Evolutionary conservation across 2,797 vertebrate genomes (phyloP).

Genomic region (Liasis olivaceus): DNA sequence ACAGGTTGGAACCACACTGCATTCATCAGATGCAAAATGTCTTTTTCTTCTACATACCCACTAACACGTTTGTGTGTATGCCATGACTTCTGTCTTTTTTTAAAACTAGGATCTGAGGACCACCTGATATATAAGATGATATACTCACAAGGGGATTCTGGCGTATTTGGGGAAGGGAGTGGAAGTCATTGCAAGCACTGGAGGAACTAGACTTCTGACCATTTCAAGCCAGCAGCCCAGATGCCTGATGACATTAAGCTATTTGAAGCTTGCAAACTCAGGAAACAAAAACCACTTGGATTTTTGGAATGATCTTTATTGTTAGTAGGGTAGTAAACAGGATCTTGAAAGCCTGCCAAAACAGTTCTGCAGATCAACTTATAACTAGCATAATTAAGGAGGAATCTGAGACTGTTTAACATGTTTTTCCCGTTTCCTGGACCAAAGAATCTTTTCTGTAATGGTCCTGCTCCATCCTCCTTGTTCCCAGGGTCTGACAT

Average conservation of each 20-base stretch:
- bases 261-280: not conserved
- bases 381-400: not conserved
- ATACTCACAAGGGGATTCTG: not conserved
- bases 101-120: not conserved
- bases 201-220: not conserved
- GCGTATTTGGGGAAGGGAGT: not conserved
- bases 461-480: too few relatives aligned
- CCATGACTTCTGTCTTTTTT: not conserved
- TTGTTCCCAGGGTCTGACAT: too few relatives aligned
- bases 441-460: not conserved
- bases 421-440: not conserved
- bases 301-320: not conserved
- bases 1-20: not conserved
- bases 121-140: not conserved
- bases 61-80: not conserved
- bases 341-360: not conserved
- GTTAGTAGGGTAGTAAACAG: not conserved
- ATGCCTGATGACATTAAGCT: not conserved
- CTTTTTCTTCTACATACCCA: not conserved
- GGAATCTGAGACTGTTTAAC: not conserved
- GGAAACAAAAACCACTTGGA: not conserved
- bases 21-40: not conserved
- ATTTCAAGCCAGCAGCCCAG: not conserved
- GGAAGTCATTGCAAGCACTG: not conserved
- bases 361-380: not conserved